Evolutionary conservation across 2,113 vertebrate species (phyloP).

Genomic region (Channa maculata): DNA sequence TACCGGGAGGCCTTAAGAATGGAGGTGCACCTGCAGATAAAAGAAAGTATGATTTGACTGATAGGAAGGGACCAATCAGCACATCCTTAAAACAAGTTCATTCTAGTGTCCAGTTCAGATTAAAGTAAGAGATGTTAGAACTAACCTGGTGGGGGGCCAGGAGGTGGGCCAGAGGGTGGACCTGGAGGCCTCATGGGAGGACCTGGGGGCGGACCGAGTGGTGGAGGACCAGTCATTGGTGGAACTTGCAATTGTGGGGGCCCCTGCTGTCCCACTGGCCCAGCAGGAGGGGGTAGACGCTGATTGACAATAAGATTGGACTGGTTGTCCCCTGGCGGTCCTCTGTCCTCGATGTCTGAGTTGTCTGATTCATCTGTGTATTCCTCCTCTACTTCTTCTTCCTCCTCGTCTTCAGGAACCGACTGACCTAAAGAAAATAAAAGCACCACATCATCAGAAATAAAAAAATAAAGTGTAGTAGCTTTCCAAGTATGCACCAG

Average conservation of each 20-base stretch:
- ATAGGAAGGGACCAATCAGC: not conserved
- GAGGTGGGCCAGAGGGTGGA: slow-evolving; percentile 94
- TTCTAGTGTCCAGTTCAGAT: not conserved
- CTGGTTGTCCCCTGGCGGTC: slow-evolving; percentile 74
- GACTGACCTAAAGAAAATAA: slow-evolving; percentile 89
- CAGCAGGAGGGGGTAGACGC: slow-evolving; percentile 72
- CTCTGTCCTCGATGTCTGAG: slow-evolving; percentile 86
- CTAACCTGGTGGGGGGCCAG: slow-evolving; percentile 95
- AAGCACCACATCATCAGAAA: not conserved
- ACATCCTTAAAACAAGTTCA: not conserved
- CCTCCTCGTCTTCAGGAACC: slow-evolving; percentile 93
- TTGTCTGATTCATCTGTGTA: slow-evolving; percentile 91
- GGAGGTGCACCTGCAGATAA: slow-evolving; percentile 90
- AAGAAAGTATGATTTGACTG: not conserved
- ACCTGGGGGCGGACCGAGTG: slow-evolving; percentile 93
- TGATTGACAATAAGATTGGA: slow-evolving; percentile 75
- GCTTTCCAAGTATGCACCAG: not conserved
- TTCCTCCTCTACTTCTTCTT: slow-evolving; percentile 93
- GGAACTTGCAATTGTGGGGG: slow-evolving; percentile 91
- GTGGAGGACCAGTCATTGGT: slow-evolving; percentile 94
- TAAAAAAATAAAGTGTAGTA: not conserved
- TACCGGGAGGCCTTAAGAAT: slow-evolving; percentile 93
- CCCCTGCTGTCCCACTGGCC: slow-evolving; percentile 75
- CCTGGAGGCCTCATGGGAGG: slow-evolving; percentile 94
- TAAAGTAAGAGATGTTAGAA: not conserved